phyloP scores from a whole-genome alignment of 2,113 vertebrate genomes.

The Cryptotis parvus region DNA sequence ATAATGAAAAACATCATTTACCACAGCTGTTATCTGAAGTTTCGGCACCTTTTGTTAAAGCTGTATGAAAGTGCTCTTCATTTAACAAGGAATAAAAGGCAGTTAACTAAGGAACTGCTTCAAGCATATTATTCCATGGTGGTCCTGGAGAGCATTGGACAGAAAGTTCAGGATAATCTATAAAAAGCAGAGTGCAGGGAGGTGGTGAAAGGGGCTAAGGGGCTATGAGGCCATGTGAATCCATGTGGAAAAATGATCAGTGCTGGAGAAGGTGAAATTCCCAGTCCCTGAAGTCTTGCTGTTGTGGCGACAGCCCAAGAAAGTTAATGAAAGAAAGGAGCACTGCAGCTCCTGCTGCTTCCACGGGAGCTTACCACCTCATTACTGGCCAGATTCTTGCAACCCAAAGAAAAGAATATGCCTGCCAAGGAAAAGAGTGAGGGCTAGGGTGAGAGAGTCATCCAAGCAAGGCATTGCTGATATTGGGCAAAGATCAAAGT shows the following conservation, averaged over 20 bases:
- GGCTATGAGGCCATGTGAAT: conserved; percentile 74
- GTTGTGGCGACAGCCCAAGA: conserved; percentile 79
- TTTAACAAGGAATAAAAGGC: conserved; percentile 60
- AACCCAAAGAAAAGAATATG: conserved; percentile 76
- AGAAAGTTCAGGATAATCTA: conserved; percentile 69
- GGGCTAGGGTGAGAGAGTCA: conserved; percentile 63
- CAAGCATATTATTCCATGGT: conserved; percentile 63
- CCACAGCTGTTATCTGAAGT: conserved; percentile 28
- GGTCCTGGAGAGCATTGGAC: conserved; percentile 62
- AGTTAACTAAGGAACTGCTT: conserved; percentile 49
- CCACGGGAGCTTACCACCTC: conserved; percentile 77
- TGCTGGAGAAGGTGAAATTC: conserved; percentile 76
- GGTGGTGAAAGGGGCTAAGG: conserved; percentile 57
- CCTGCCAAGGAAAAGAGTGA: conserved; percentile 77
- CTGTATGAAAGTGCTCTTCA: conserved; percentile 57
- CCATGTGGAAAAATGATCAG: conserved; percentile 80
- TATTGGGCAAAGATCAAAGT: conserved; percentile 79
- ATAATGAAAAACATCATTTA: conserved; percentile 41
- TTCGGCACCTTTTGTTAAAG: conserved; percentile 55
- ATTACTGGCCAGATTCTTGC: conserved; percentile 79
- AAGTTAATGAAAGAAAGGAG: conserved; percentile 82
- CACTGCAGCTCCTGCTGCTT: conserved; percentile 80
- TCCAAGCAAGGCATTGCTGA: conserved; percentile 72
- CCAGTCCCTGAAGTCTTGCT: conserved; percentile 73
- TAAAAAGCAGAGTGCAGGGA: conserved; percentile 53